Evolutionary conservation across 2,888 invertebrate genomes (phyloP).

Genomic region (Creontiades dilutus): DNA sequence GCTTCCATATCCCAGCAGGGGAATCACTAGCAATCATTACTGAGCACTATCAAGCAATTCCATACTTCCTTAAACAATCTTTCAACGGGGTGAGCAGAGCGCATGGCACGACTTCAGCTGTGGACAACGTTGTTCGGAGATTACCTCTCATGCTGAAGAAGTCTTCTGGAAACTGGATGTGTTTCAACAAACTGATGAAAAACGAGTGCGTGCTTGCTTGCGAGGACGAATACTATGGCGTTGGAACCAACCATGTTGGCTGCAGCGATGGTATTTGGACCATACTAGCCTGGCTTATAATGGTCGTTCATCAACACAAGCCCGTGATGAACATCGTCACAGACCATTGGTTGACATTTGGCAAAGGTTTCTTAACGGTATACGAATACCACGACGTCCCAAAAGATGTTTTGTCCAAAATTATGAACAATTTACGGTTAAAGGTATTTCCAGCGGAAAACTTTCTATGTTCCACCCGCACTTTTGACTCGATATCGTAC

Average conservation of each 20-base stretch:
- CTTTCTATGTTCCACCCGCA: background rate
- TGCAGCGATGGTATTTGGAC: slow-evolving; percentile 62
- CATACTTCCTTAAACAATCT: slow-evolving; percentile 37
- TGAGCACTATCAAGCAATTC: slow-evolving; percentile 31
- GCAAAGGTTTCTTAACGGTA: background rate
- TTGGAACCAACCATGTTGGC: background rate
- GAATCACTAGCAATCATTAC: slow-evolving; percentile 37
- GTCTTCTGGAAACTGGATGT: slow-evolving; percentile 11
- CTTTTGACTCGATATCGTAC: background rate
- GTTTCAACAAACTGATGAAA: slow-evolving; percentile 26
- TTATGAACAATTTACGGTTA: background rate
- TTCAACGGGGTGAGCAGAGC: slow-evolving; percentile 41
- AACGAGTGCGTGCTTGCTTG: background rate
- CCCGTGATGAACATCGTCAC: slow-evolving; percentile 43
- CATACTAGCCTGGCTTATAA: slow-evolving; percentile 41
- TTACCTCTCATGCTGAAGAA: background rate
- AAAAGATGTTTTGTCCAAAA: background rate
- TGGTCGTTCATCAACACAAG: slow-evolving; percentile 52
- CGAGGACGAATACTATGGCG: slow-evolving; percentile 41
- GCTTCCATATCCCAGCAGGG: slow-evolving; percentile 47
- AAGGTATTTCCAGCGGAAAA: background rate
- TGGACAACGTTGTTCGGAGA: background rate
- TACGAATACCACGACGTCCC: slow-evolving; percentile 62
- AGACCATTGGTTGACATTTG: slow-evolving; percentile 40
- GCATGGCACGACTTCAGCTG: background rate